Evolutionary conservation across 2,888 invertebrate genomes (phyloP).

Genomic region (Gymnosoma rotundatum): DNA sequence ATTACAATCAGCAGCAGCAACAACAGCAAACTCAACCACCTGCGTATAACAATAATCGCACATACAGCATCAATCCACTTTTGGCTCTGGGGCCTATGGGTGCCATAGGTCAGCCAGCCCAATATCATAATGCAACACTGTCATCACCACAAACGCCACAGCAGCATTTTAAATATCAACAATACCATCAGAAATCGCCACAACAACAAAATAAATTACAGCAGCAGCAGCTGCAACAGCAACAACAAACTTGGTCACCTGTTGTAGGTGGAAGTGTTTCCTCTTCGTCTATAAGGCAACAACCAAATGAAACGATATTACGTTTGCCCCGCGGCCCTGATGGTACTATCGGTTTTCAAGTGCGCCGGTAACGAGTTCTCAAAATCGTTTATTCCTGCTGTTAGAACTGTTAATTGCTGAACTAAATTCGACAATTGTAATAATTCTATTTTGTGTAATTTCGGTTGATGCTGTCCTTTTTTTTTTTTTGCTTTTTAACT

Average conservation of each 20-base stretch:
- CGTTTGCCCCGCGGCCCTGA: conserved; percentile 91
- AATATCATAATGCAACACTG: conserved; percentile 66
- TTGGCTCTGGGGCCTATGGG: conserved; percentile 66
- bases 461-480: conserved; percentile 36
- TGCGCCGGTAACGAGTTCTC: conserved; percentile 84
- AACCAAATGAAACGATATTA: conserved; percentile 82
- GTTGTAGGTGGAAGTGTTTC: conserved; percentile 78
- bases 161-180: conserved; percentile 58
- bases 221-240: conserved; percentile 73
- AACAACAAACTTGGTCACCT: conserved; percentile 79
- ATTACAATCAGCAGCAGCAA: conserved; percentile 58
- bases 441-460: conserved; percentile 8
- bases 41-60: conserved; percentile 63
- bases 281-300: conserved; percentile 72
- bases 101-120: conserved; percentile 63
- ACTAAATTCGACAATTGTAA: conserved; percentile 28
- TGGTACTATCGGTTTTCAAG: conserved; percentile 88
- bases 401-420: conserved; percentile 25
- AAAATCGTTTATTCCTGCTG: not conserved
- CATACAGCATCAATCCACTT: conserved; percentile 56
- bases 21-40: conserved; percentile 51
- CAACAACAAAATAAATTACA: conserved; percentile 65
- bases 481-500: conserved; percentile 1
- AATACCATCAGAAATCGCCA: conserved; percentile 71
- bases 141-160: conserved; percentile 59